Conservation (phyloP, 2,113 vertebrate species). For the Marcusenius ussheri region DNA sequence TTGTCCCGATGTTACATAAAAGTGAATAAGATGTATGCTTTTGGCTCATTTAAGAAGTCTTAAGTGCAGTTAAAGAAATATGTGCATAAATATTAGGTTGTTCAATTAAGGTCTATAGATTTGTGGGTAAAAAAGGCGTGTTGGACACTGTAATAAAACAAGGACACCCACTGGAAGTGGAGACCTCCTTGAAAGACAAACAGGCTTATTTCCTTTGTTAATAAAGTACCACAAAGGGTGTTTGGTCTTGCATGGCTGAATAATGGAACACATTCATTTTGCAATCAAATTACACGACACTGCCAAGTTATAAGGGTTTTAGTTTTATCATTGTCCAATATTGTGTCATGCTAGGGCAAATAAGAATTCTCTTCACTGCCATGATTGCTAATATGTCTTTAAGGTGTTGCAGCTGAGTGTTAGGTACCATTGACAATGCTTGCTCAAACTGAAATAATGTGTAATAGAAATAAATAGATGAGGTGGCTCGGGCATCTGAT, state of each 20-base stretch:
- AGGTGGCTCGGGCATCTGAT: no score
- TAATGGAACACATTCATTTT: neutral
- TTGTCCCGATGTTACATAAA: neutral
- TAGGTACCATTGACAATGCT: neutral
- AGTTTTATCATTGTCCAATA: neutral
- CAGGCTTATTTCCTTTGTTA: neutral
- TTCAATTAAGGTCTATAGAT: neutral
- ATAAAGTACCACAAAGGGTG: neutral
- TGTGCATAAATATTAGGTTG: neutral
- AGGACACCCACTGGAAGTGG: neutral
- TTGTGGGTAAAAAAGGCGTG: neutral
- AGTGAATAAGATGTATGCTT: neutral
- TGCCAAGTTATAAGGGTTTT: neutral
- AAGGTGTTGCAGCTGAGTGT: neutral
- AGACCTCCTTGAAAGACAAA: neutral
- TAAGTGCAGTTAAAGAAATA: neutral
- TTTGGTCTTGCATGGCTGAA: neutral
- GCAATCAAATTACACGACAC: neutral
- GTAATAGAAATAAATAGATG: neutral
- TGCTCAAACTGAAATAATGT: neutral
- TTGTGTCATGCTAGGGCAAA: neutral
- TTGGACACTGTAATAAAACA: neutral
- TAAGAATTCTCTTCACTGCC: neutral
- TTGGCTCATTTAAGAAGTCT: neutral
- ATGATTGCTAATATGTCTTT: neutral